Evolutionary conservation across 2,888 invertebrate species (phyloP), one percentile per base, ranked within the genome.

Genomic region (Abrostola triplasia): DNA sequence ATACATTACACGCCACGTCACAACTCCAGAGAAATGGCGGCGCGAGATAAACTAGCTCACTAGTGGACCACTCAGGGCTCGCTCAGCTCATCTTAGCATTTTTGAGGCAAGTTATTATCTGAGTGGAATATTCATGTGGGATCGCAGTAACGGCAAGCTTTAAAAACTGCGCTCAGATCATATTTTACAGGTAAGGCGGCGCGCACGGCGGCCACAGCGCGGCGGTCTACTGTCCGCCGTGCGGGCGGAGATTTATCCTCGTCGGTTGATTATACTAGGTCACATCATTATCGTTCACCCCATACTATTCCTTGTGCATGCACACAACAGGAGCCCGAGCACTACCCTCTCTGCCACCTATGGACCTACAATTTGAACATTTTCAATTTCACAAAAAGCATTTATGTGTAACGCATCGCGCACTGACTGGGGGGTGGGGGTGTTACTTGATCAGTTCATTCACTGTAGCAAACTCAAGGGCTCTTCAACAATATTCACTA

Each of bases 111-210:
- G 47, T 61, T 54, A 72, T 75, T 67, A 75, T 75, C 64, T 64
- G 52, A 11, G 47, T 11, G 59, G 62, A 66, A 67, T 66, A 75
- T 64, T 71, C 63, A 75, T 62, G 65, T 67, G 61, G 49, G 58
- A 54, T 40, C 59, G 13, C 13, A n/a, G 55, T 52, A 61, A 36
- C 36, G 54, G 42, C 50, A 44, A 12, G 57, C 64, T 53, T 56
- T 68, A 42, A 61, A 67, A 66, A 65, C 59, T 66, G 53, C 48
- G 44, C 49, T 8, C 40, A 13, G 41, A 47, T 57, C 11, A 57
- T 59, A 61, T 61, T 63, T 52, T 55, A 60, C 49, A 36, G 5
- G 36, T 42, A 11, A 38, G 52, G 37, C 7, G 36, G 44, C 36
- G 36, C 42, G 5, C 38, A 37, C 24, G 11, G 5, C 41, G 37